Conservation (phyloP, 2,888 invertebrate genomes). For the Xylocampa areola region DNA sequence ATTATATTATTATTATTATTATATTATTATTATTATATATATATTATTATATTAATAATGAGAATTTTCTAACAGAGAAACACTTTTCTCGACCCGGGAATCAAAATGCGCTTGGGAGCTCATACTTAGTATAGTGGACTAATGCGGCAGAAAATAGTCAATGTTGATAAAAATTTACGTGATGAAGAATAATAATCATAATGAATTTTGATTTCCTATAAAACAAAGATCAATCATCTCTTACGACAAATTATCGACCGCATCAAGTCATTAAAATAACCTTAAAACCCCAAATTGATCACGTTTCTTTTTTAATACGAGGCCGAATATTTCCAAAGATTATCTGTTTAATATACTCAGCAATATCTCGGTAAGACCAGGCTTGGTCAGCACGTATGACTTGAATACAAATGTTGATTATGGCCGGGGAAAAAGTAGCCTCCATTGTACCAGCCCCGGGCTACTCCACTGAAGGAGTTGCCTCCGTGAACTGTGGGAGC, state of each 20-base stretch:
- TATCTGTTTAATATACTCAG: constrained; percentile 52
- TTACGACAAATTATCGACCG: neutral
- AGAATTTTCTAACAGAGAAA: too few species aligned
- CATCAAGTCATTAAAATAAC: neutral
- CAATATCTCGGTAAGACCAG: constrained; percentile 48
- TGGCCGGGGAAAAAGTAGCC: constrained; percentile 85
- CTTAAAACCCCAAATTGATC: constrained; percentile 1
- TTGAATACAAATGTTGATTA: constrained; percentile 88
- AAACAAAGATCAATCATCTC: neutral
- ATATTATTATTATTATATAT: too few species aligned
- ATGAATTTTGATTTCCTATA: neutral
- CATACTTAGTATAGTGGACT: too few species aligned
- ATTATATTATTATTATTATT: too few species aligned
- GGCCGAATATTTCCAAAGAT: constrained; percentile 54
- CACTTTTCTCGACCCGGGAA: too few species aligned
- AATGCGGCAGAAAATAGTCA: too few species aligned
- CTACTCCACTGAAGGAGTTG: constrained; percentile 83
- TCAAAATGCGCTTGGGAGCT: too few species aligned
- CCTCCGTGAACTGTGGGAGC: constrained; percentile 62
- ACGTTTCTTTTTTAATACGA: constrained; percentile 12
- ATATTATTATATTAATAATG: too few species aligned
- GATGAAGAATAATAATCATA: too few species aligned
- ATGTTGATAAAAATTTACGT: too few species aligned
- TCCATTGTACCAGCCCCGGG: constrained; percentile 81
- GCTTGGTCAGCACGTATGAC: constrained; percentile 64